Evolutionary conservation across 2,888 invertebrate species (phyloP), one percentile per base, ranked within the genome.

Genomic region (Drosophila diplacantha): DNA sequence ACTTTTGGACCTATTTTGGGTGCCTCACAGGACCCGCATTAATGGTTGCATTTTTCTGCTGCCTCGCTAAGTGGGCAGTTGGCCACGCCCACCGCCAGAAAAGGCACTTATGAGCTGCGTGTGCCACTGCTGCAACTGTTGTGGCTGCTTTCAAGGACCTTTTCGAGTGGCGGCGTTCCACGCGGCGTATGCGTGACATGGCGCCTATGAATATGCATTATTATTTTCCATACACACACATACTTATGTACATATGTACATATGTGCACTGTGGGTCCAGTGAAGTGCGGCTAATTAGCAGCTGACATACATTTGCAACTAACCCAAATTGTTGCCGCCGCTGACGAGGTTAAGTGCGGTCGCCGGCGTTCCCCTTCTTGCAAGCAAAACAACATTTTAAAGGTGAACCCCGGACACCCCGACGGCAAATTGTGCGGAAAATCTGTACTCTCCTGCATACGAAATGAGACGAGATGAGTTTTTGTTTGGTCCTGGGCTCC

Each of bases 181-280:
- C 64, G 62, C 71, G 74, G 64, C 77, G 72, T 72, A 74, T 74
- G 77, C 74, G 74, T 75, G 74, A 75, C 77, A 68, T 68, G 64
- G 51, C 54, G 54, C 61, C 67, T 72, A 75, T 75, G 74, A 74
- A 75, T 75, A 75, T 75, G 74, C 77, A 76, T 76, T 76, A 76
- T 74, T 66, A 74, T 74, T 72, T 62, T 61, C 53, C 49, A 50
- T 31, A 31, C 47, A 29, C 35, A 49, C 16, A 29, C 39, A 29
- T 18, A 11, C 3, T n/a, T n/a, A n/a, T n/a, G 14, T 20, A 20
- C 22, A 24, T 24, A 47, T 22, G 16, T 12, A 20, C 3, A 22
- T 38, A 22, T 41, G 24, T 32, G 60, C 39, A 29, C 50, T 26
- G 29, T 35, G 31, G 31, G 66, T 44, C 51, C 61, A 43, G 61